Base-by-base conservation (phyloP, 2,888 invertebrate species). In the Oscheius myriophilus region DNA sequence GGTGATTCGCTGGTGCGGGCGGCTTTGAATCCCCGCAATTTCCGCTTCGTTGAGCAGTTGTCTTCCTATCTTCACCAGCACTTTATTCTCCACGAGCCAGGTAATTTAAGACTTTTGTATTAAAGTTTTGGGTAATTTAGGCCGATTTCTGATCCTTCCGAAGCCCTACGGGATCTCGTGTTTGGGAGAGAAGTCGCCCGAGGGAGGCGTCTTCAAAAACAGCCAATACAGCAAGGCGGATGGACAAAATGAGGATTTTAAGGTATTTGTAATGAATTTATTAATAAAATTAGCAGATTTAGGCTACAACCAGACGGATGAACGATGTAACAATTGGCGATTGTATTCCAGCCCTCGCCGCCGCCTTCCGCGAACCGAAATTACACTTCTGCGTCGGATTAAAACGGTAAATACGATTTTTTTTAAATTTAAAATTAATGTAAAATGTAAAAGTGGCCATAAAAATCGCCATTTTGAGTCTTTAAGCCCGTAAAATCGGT, bases 81-180 rank as follows among this genome's bases (percentile, higher is more conserved):
- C 41, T 71, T 77, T 18, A 57, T 72, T 43, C 70, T 72, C 6
- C 76, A 77, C 46, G 74, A 71, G n/a, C 74, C 74, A 16, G 74
- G 68, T 68, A 14, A 46, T 9, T 23, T 43, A 18, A 45, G 11
- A 14, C 42, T 25, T 9, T 39, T 39, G 0, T 6, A 14, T 41
- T 52, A n/a, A 25, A 33, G 2, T 26, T 58, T 18, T 25, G 16
- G 9, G 4, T 42, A 1, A 1, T 57, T 55, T 42, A 71, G 73
- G 76, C 16, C 54, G 75, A 49, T 79, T 77, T 68, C 58, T 79
- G 12, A 71, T 77, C 11, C 53, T 79, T 7, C 72, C 73, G n/a
- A 79, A 79, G 52, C 79, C 79, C n/a, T 77, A 71, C 62, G 79
- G 79, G 14, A 57, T 79, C 11, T 79, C 79, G 1, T 76, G 73